A percentile compares a stretch with the other conserved stretches of the same genome.
Evolutionary conservation across 1,140 invertebrate species (phyloP).

Genomic region (Formica selysi): DNA sequence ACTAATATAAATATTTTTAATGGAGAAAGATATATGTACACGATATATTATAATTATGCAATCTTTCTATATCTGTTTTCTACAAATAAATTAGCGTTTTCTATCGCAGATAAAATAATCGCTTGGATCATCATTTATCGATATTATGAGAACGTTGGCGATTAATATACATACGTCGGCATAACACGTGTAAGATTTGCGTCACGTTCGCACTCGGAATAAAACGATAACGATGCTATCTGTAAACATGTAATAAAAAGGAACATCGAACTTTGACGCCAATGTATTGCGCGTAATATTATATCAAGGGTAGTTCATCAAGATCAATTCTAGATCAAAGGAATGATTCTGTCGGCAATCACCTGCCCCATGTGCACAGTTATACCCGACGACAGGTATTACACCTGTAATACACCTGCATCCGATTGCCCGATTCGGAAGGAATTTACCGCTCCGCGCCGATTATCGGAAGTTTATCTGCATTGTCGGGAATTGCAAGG

Average conservation of each 20-base stretch:
- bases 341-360: conserved; percentile 58
- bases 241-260: not conserved
- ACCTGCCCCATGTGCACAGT: conserved; percentile 70
- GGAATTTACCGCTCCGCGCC: conserved; percentile 67
- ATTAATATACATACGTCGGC: conserved; percentile 20
- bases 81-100: conserved; percentile 4
- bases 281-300: conserved; percentile 21
- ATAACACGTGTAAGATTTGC: not conserved
- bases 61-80: not conserved
- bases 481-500: conserved; percentile 45
- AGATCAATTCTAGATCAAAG: conserved; percentile 68
- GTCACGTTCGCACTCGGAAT: not conserved
- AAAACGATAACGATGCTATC: conserved; percentile 31
- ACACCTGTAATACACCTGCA: conserved; percentile 74
- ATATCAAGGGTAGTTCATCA: conserved; percentile 52
- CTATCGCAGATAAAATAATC: conserved; percentile 24
- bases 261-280: conserved; percentile 43
- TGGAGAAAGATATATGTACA: not conserved
- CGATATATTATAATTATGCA: conserved; percentile 4
- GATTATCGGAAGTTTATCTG: conserved; percentile 65
- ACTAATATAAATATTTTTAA: not conserved
- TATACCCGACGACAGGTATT: conserved; percentile 71
- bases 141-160: not conserved
- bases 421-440: conserved; percentile 65
- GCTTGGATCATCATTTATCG: not conserved